Evolutionary conservation across 2,888 invertebrate species (phyloP).

Genomic region (Orgyia antiqua): DNA sequence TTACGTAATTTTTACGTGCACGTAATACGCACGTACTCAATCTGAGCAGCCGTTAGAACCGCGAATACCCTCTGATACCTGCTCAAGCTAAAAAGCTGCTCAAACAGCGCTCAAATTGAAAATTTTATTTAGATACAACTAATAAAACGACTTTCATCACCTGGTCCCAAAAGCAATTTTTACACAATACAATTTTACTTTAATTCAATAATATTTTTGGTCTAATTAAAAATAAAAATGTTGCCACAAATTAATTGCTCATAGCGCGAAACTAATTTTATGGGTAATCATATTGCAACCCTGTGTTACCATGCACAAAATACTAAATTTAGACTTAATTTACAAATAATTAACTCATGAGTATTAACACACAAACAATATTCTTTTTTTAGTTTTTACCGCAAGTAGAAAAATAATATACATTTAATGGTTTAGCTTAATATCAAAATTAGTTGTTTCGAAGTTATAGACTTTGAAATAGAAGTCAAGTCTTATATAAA

Average conservation of each 20-base stretch:
- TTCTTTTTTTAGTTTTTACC: constrained; percentile 13
- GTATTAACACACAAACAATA: constrained; percentile 36
- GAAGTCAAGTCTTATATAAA: constrained; percentile 1
- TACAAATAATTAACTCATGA: constrained; percentile 40
- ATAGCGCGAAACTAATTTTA: constrained; percentile 24
- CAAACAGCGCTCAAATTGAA: no score
- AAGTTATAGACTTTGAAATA: constrained; percentile 15
- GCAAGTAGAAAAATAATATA: constrained; percentile 1
- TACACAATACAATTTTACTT: constrained; percentile 17
- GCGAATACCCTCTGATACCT: no score
- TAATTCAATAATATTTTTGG: constrained; percentile 39
- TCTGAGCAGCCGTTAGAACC: no score
- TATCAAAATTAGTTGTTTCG: constrained; percentile 18
- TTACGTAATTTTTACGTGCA: no score
- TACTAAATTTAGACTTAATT: constrained; percentile 33
- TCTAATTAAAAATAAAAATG: constrained; percentile 27
- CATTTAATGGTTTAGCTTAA: constrained; percentile 9
- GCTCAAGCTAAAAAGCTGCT: no score
- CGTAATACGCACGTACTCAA: no score
- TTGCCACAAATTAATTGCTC: constrained; percentile 20
- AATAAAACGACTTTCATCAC: constrained; percentile 32
- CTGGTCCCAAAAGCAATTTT: constrained; percentile 53
- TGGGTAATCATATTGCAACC: constrained; percentile 45
- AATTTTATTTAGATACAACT: constrained; percentile 2
- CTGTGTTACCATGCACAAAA: constrained; percentile 57